Conservation (phyloP, 2,113 vertebrate genomes). For the Leucopsar rothschildi region DNA sequence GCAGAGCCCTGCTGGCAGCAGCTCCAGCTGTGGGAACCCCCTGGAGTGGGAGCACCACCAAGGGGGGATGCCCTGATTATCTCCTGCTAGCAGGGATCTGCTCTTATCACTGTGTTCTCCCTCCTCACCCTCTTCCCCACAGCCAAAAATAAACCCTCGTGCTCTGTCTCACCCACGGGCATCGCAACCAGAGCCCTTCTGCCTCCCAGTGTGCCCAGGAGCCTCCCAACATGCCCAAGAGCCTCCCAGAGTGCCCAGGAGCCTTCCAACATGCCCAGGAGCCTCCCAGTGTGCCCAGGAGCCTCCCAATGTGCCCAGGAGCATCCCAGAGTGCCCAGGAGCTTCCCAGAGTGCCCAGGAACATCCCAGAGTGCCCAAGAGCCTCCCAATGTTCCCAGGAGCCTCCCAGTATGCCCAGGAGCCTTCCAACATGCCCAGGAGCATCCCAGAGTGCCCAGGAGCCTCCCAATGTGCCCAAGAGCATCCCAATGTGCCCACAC, state of each 20-base stretch:
- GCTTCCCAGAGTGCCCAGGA: no score
- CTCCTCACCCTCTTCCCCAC: not conserved
- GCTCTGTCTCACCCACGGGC: not conserved
- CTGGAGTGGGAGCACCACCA: not conserved
- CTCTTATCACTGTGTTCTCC: not conserved
- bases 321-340: no score
- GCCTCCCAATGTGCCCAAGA: not conserved
- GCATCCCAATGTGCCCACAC: fast-evolving
- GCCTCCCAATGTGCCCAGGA: no score
- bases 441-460: not conserved
- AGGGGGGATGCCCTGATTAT: not conserved
- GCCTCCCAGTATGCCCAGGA: no score
- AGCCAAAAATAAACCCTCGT: not conserved
- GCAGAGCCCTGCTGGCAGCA: not conserved
- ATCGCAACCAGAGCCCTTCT: not conserved
- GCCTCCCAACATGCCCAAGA: not conserved
- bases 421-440: not conserved
- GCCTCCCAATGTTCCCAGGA: not conserved
- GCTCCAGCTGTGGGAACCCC: not conserved
- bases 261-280: not conserved
- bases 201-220: not conserved
- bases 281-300: not conserved
- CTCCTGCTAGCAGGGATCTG: not conserved
- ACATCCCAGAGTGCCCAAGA: not conserved
- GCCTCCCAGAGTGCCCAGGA: no score